A percentile compares a stretch with the other conserved stretches of the same genome.
These are phyloP conservation scores for Oreochromis aureus DNA, from an alignment of 2,113 vertebrate species.

Conservation along the genomic window DNA sequence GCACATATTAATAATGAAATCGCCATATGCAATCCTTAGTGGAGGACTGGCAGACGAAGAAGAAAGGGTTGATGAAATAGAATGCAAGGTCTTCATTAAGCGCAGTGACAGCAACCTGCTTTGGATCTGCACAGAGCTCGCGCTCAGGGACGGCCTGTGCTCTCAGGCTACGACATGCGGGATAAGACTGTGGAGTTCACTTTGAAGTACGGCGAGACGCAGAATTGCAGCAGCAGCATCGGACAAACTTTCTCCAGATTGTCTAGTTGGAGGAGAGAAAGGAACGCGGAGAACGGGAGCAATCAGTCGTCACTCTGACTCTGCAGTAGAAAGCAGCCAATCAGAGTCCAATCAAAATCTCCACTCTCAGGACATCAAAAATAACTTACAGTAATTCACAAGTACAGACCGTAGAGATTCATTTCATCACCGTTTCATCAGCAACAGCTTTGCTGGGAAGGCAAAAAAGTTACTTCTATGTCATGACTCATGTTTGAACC, in stretches of 20 bases:
- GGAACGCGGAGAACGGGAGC: not conserved
- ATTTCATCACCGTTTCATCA: slow-evolving; percentile 54
- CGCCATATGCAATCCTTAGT: slow-evolving; percentile 11
- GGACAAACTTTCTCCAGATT: slow-evolving; percentile 47
- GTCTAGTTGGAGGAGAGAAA: slow-evolving; percentile 1
- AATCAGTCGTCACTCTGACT: slow-evolving; percentile 40
- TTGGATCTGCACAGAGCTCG: slow-evolving; percentile 11
- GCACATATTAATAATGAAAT: slow-evolving; percentile 39
- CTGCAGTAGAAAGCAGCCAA: slow-evolving; percentile 45
- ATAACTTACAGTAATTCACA: slow-evolving; percentile 40
- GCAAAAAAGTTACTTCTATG: slow-evolving; percentile 7
- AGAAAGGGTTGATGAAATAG: slow-evolving; percentile 65
- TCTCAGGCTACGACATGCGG: slow-evolving; percentile 15
- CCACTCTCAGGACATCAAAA: slow-evolving; percentile 19
- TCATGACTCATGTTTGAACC: slow-evolving; percentile 3
- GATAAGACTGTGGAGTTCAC: slow-evolving; percentile 5
- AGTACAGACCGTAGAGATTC: not conserved
- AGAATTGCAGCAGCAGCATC: slow-evolving; percentile 7
- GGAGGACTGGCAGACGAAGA: not conserved
- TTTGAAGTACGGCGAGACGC: slow-evolving; percentile 41
- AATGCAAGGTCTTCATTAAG: slow-evolving; percentile 69
- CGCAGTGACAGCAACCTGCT: slow-evolving; percentile 44
- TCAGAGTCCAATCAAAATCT: slow-evolving; percentile 53
- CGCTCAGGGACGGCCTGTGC: slow-evolving; percentile 29
- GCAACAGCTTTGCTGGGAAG: slow-evolving; percentile 1